phyloP scores from a whole-genome alignment of 1,140 invertebrate genomes.

The Drosophila pachea region DNA sequence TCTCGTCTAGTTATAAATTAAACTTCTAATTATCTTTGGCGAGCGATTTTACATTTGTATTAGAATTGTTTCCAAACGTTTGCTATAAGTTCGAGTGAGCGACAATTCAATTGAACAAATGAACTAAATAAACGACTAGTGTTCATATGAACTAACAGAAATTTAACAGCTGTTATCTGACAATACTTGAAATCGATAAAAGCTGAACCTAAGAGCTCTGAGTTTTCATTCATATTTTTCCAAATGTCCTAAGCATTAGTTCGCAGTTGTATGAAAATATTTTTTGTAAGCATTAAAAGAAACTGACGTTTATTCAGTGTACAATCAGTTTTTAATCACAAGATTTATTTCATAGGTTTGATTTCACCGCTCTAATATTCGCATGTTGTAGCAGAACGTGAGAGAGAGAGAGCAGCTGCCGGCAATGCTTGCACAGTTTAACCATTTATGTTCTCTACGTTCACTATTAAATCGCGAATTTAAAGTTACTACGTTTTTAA shows the following conservation, averaged over 20 bases:
- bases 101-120: background rate
- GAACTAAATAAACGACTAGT: background rate
- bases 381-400: background rate
- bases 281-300: too few species aligned
- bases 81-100: background rate
- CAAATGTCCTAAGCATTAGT: background rate
- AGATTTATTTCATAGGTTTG: background rate
- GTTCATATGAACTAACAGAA: background rate
- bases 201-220: background rate
- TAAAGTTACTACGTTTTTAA: conserved; percentile 1
- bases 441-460: conserved; percentile 7
- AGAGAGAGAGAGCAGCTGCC: conserved; percentile 1
- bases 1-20: conserved; percentile 1
- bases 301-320: too few species aligned
- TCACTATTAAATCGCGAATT: background rate
- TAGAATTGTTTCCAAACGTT: conserved; percentile 11
- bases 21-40: conserved; percentile 25
- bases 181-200: background rate
- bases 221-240: background rate
- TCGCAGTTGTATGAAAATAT: too few species aligned
- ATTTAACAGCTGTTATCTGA: background rate
- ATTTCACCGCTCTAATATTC: background rate
- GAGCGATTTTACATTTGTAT: conserved; percentile 4
- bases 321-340: too few species aligned
- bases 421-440: conserved; percentile 25